Conservation (phyloP, 2,888 invertebrate species). For the Tryphoninae sp. region DNA sequence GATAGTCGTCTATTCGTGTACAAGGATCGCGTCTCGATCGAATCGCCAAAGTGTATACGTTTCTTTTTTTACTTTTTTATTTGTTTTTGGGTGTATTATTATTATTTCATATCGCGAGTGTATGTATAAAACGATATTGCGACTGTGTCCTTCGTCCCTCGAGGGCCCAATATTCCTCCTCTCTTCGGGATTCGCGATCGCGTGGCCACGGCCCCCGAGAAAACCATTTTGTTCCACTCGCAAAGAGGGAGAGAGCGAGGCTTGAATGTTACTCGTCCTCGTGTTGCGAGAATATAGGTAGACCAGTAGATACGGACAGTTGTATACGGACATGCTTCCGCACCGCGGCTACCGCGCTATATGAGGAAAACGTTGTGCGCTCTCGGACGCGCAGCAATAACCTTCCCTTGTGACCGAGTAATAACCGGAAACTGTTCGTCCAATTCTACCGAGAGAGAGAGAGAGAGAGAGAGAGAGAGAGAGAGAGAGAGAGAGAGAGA, state of each 20-base stretch:
- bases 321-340: constrained; percentile 34
- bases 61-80: constrained; percentile 44
- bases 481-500: constrained; percentile 1
- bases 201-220: constrained; percentile 2
- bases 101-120: background rate
- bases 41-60: constrained; percentile 10
- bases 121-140: constrained; percentile 47
- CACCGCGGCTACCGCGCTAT: constrained; percentile 14
- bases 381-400: constrained; percentile 58
- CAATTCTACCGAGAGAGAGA: constrained; percentile 38
- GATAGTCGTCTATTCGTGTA: constrained; percentile 24
- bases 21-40: background rate
- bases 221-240: constrained; percentile 49
- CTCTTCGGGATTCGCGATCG: constrained; percentile 35
- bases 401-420: constrained; percentile 64
- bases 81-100: constrained; percentile 5
- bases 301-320: constrained; percentile 26
- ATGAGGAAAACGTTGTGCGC: constrained; percentile 29
- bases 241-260: background rate
- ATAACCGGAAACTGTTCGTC: constrained; percentile 62
- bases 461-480: constrained; percentile 19
- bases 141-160: constrained; percentile 47
- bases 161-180: constrained; percentile 56
- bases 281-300: constrained; percentile 10
- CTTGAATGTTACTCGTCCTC: background rate